A percentile compares a stretch with the other conserved stretches of the same genome.
Conservation (phyloP, 2,797 vertebrate species). For the Podarcis lilfordi region DNA sequence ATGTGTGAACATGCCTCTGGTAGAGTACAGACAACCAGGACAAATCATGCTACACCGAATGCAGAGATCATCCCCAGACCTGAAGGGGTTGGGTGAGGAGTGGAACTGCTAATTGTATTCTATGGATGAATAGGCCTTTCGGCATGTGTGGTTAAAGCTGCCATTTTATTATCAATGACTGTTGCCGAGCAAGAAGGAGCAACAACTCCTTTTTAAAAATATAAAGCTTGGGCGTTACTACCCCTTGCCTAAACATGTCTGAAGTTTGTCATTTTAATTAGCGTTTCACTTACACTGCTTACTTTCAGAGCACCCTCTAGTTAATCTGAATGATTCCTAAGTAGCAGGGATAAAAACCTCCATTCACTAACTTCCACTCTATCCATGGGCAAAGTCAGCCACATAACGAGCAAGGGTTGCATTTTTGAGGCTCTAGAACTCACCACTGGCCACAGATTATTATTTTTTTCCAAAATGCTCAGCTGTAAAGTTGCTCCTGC, state of each 20-base stretch:
- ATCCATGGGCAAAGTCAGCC: not conserved
- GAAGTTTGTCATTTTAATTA: not conserved
- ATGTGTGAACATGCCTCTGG: too few relatives aligned
- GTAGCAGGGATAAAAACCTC: not conserved
- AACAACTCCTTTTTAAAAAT: not conserved
- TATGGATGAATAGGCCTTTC: not conserved
- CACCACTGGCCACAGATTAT: not conserved
- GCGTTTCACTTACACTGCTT: not conserved
- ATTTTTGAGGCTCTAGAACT: not conserved
- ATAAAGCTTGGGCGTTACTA: not conserved
- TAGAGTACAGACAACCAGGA: too few relatives aligned
- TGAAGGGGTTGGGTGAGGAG: too few relatives aligned
- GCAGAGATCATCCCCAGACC: not conserved
- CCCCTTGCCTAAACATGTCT: not conserved
- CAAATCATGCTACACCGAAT: not conserved
- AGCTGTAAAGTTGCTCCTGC: not conserved
- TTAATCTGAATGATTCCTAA: not conserved
- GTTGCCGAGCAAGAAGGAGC: not conserved
- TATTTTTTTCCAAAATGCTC: not conserved
- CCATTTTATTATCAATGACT: not conserved
- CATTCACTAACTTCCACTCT: not conserved
- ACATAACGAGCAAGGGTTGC: not conserved
- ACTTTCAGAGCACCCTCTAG: not conserved
- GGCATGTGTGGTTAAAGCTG: not conserved
- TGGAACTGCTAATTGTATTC: too few relatives aligned